Evolutionary conservation across 2,797 vertebrate species (phyloP).

Genomic region (Melanotaenia pygmaea): DNA sequence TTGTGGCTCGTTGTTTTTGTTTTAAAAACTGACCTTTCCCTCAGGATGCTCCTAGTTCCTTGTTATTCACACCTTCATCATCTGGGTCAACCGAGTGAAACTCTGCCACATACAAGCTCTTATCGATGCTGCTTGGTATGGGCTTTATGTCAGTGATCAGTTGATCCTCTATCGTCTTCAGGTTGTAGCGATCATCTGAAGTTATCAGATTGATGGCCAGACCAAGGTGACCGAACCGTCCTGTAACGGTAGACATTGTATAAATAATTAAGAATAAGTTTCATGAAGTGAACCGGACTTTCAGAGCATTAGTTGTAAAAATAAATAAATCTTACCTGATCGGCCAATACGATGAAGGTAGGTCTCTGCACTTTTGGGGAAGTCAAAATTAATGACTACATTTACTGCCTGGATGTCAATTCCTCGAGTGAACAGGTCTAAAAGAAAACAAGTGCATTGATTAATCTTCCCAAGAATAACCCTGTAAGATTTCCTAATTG

Average conservation of each 20-base stretch:
- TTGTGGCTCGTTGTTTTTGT: neutral
- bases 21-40: constrained; percentile 50
- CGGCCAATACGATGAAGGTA: constrained; percentile 85
- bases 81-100: constrained; percentile 79
- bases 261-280: neutral
- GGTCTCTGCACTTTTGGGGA: constrained; percentile 84
- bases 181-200: constrained; percentile 83
- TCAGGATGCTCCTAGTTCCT: constrained; percentile 62
- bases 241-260: constrained; percentile 48
- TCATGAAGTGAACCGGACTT: neutral
- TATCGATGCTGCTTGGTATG: constrained; percentile 82
- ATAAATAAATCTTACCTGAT: constrained; percentile 72
- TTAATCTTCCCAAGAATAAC: neutral
- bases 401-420: constrained; percentile 87
- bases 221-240: constrained; percentile 82
- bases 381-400: constrained; percentile 87
- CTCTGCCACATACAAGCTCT: constrained; percentile 83
- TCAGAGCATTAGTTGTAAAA: neutral
- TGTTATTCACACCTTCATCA: constrained; percentile 39
- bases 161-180: constrained; percentile 83
- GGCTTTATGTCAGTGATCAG: constrained; percentile 84
- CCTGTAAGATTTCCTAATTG: neutral
- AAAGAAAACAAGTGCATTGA: constrained; percentile 6
- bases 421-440: constrained; percentile 78
- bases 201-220: constrained; percentile 85